Base-by-base conservation (phyloP, 2,888 invertebrate species). In the Agrotis puta region DNA sequence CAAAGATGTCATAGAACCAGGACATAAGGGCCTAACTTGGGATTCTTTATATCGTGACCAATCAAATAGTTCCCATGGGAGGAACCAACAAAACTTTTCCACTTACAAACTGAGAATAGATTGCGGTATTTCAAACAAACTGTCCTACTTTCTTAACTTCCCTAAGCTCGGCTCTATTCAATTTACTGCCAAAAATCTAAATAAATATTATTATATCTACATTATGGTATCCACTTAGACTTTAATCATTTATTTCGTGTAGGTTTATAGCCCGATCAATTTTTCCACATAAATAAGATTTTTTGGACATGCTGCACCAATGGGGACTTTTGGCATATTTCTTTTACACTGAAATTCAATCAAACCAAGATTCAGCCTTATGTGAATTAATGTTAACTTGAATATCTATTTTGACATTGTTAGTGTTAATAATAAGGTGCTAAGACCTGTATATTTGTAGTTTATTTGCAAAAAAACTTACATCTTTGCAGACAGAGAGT, bases 41-140 rank as follows among this genome's bases (percentile, higher is more conserved):
- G 53, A 70, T 62, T 73, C 53, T 74, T 74, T 77, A 73, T 77
- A 79, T 64, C 64, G 47, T 59, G 54, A 64, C 79, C 79, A 79
- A 77, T 77, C 79, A 61, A 74, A 74, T 61, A 64, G 64, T 74
- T 57, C 77, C 74, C 69, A 57, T 48, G 59, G 74, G 77, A 64
- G 43, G 48, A 64, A 74, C 68, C 54, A 77, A 79, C 59, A 64
- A 79, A 77, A 77, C 77, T 77, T 77, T 74, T 77, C 77, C 74
- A 79, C 77, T 79, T 77, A 74, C 74, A 77, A 77, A 74, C 68
- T 63, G 51, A 73, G 63, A 79, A 77, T 74, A 79, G 74, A 71
- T 75, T 71, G 75, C 59, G 64, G 59, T 70, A 74, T 74, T 69
- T 64, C 75, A 45, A 53, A 70, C 77, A 64, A 77, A 71, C 53